A percentile compares a stretch with the other conserved stretches of the same genome.
These are phyloP conservation scores for Rostratula benghalensis DNA, from an alignment of 2,113 vertebrate genomes.

Conservation along the genomic window DNA sequence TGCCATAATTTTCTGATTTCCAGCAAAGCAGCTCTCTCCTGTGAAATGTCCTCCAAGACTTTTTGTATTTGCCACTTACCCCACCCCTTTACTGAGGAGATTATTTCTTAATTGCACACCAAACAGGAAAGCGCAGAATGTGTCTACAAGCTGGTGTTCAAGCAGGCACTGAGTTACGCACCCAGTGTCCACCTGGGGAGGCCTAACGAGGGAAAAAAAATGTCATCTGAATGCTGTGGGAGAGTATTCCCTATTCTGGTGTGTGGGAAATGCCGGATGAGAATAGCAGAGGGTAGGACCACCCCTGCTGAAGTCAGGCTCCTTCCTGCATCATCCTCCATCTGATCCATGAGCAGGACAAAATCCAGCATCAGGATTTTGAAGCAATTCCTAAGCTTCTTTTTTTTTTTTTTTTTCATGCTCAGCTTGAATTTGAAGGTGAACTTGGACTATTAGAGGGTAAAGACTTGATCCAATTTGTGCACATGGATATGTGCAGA, in stretches of 20 bases:
- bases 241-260: neutral
- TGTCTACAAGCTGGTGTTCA: neutral
- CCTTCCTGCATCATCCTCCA: neutral
- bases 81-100: neutral
- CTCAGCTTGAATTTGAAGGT: neutral
- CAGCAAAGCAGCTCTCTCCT: neutral
- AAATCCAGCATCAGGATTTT: neutral
- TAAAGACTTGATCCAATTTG: conserved; percentile 13
- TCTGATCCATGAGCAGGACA: neutral
- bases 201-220: neutral
- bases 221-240: neutral
- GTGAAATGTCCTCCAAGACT: neutral
- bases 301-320: neutral
- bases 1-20: neutral
- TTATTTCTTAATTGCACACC: neutral
- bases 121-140: neutral
- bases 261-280: neutral
- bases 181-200: neutral
- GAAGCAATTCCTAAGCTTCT: neutral
- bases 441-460: neutral
- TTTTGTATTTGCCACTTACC: neutral
- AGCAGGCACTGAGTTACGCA: neutral
- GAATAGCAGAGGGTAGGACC: neutral
- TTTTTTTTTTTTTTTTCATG: neutral
- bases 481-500: neutral